Evolutionary conservation across 2,797 vertebrate species (phyloP).

Genomic region (Acropternis orthonyx): DNA sequence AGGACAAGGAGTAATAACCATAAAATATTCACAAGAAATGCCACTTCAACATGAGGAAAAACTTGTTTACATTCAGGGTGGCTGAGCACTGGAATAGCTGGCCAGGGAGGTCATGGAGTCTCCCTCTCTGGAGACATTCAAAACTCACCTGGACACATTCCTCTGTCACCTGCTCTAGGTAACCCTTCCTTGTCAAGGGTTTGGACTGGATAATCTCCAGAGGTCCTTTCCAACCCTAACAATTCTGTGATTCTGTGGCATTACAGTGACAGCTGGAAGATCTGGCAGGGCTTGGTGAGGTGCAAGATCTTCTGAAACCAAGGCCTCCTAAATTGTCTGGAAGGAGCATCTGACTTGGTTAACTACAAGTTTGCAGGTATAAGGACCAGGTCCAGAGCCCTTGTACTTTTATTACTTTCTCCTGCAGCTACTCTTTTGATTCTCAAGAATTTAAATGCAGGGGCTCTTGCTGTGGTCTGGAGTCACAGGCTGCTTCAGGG

Average conservation of each 20-base stretch:
- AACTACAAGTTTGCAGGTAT: not conserved
- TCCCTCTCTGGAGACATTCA: not conserved
- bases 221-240: not conserved
- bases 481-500: fast-evolving
- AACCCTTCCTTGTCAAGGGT: not conserved
- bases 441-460: not conserved
- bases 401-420: not conserved
- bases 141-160: not conserved
- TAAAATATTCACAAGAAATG: not conserved
- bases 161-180: not conserved
- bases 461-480: too few species aligned
- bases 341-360: not conserved
- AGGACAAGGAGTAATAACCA: not conserved
- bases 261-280: not conserved
- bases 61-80: not conserved
- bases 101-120: fast-evolving
- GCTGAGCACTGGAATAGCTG: not conserved
- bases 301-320: not conserved
- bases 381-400: not conserved
- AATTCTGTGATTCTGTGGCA: not conserved
- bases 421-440: not conserved
- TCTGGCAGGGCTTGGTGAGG: fast-evolving
- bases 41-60: not conserved
- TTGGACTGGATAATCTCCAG: not conserved
- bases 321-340: not conserved